These are phyloP conservation scores for Drymonia ruficornis DNA, from an alignment of 2,888 invertebrate genomes.

Conservation along the genomic window DNA sequence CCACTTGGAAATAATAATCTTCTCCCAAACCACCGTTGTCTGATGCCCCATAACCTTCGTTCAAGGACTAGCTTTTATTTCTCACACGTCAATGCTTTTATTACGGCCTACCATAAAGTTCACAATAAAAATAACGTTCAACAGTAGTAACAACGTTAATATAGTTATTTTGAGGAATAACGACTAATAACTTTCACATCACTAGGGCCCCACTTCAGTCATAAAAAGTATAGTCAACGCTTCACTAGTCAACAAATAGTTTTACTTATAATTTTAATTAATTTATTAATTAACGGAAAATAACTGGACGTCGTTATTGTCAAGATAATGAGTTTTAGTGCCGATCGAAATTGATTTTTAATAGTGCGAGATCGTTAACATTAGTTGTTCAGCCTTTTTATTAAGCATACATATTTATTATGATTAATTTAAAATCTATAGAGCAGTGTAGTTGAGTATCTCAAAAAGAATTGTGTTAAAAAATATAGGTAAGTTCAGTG, in stretches of 20 bases:
- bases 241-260: slow-evolving; percentile 31
- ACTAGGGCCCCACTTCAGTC: slow-evolving; percentile 31
- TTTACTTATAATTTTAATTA: slow-evolving; percentile 21
- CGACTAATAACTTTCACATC: slow-evolving; percentile 20
- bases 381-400: slow-evolving; percentile 1
- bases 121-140: slow-evolving; percentile 8
- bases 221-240: slow-evolving; percentile 18
- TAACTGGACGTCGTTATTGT: slow-evolving; percentile 43
- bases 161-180: slow-evolving; percentile 13
- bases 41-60: neutral
- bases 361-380: slow-evolving; percentile 23
- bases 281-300: slow-evolving; percentile 44
- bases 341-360: slow-evolving; percentile 32
- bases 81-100: slow-evolving; percentile 11
- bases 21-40: neutral
- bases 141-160: slow-evolving; percentile 6
- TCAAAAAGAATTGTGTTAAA: too few species aligned
- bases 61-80: slow-evolving; percentile 9
- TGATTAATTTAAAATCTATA: too few species aligned
- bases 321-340: slow-evolving; percentile 42
- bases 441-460: too few species aligned
- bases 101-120: slow-evolving; percentile 9
- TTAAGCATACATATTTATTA: neutral
- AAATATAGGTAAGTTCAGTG: too few species aligned
- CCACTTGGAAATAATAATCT: neutral